Conservation (phyloP, 2,888 invertebrate genomes). For the Platycheirus albimanus region DNA sequence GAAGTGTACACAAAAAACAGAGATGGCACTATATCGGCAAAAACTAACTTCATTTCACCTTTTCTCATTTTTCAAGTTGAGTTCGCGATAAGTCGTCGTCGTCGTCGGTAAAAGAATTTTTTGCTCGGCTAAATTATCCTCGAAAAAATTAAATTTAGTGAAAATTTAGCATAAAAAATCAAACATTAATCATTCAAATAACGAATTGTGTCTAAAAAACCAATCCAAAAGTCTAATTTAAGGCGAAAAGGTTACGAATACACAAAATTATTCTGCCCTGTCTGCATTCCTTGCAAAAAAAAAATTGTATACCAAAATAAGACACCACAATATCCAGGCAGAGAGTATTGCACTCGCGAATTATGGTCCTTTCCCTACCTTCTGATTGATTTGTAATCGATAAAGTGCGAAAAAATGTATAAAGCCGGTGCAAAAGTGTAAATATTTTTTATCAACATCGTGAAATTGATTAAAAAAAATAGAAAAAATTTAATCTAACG, state of each 20-base stretch:
- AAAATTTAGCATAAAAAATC: not conserved
- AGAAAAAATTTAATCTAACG: slow-evolving; percentile 14
- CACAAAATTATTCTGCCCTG: slow-evolving; percentile 53
- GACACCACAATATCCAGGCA: slow-evolving; percentile 6
- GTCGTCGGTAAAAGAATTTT: slow-evolving; percentile 40
- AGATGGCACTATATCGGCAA: slow-evolving; percentile 15
- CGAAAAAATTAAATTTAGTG: not conserved
- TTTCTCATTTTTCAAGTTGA: slow-evolving; percentile 50
- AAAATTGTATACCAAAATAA: slow-evolving; percentile 38
- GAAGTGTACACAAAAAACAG: slow-evolving; percentile 2
- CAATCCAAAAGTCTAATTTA: not conserved
- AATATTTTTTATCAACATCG: not conserved
- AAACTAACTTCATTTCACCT: not conserved
- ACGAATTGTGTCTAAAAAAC: not conserved
- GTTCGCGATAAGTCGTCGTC: slow-evolving; percentile 54
- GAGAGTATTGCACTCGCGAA: slow-evolving; percentile 58
- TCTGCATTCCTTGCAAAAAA: slow-evolving; percentile 64
- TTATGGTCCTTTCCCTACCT: slow-evolving; percentile 57
- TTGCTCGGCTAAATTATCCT: not conserved
- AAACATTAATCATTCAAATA: not conserved
- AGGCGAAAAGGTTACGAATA: not conserved
- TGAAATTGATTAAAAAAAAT: not conserved
- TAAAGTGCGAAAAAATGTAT: slow-evolving; percentile 8
- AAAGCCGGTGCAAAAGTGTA: slow-evolving; percentile 7
- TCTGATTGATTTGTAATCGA: slow-evolving; percentile 30